Conservation (phyloP, 1,140 invertebrate genomes). For the Lordiphosa clarofinis region DNA sequence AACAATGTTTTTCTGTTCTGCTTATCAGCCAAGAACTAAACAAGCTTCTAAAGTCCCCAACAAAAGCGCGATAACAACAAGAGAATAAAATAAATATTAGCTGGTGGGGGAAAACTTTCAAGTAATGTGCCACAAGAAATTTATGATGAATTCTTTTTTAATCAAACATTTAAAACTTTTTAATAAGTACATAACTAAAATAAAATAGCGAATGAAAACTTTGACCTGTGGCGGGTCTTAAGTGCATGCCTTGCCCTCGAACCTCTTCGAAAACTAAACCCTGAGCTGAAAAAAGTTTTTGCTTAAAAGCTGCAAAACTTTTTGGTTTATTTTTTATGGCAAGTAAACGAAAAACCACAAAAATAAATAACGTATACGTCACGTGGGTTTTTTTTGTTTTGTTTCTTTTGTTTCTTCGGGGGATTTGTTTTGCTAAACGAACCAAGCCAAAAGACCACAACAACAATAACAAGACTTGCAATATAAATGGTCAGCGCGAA, state of each 20-base stretch:
- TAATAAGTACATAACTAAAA: conserved; percentile 60
- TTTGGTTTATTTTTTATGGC: conserved; percentile 28
- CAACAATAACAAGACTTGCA: conserved; percentile 31
- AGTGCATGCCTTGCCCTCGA: conserved; percentile 27
- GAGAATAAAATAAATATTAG: conserved; percentile 33
- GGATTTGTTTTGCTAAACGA: conserved; percentile 43
- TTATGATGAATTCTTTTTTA: conserved; percentile 68
- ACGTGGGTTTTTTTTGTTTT: conserved; percentile 10
- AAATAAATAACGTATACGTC: conserved; percentile 16
- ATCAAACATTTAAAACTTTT: conserved; percentile 76
- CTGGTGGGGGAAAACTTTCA: conserved; percentile 29
- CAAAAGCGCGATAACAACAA: conserved; percentile 20
- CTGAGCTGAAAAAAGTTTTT: conserved; percentile 26
- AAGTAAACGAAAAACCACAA: conserved; percentile 15
- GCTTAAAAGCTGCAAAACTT: conserved; percentile 26
- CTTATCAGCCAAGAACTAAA: conserved; percentile 41
- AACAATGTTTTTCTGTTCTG: conserved; percentile 15
- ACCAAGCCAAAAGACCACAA: conserved; percentile 21
- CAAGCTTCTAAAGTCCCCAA: conserved; percentile 25
- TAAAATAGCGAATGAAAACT: conserved; percentile 42
- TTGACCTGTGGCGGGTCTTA: conserved; percentile 36
- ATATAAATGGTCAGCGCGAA: conserved; percentile 56
- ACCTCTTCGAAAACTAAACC: conserved; percentile 10
- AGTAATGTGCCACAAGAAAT: conserved; percentile 47
- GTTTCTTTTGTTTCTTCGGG: not conserved